Evolutionary conservation across 2,888 invertebrate genomes (phyloP).

Genomic region (Chloromyia formosa): DNA sequence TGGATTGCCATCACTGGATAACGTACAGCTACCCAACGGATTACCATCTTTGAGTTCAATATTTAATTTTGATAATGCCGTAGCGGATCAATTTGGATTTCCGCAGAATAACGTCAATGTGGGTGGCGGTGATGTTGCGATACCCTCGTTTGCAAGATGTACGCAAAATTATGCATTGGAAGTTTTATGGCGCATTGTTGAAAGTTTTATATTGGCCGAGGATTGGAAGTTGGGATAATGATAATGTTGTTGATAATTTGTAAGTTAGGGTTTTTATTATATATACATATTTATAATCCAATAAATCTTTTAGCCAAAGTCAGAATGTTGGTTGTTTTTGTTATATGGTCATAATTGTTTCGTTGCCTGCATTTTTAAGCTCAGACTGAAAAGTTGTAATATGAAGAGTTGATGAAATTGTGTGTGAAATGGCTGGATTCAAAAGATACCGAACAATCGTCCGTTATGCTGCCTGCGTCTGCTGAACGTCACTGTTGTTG

Average conservation of each 20-base stretch:
- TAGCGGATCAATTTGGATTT: slow-evolving; percentile 19
- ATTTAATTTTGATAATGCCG: slow-evolving; percentile 25
- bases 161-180: slow-evolving; percentile 23
- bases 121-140: background rate
- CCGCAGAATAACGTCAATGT: background rate
- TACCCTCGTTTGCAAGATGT: slow-evolving; percentile 4
- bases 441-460: too few species aligned
- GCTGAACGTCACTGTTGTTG: too few species aligned
- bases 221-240: slow-evolving; percentile 13
- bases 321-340: too few species aligned
- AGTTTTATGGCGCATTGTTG: slow-evolving; percentile 18
- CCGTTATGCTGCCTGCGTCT: too few species aligned
- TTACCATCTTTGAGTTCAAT: background rate
- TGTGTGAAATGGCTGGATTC: too few species aligned
- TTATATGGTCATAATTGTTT: too few species aligned
- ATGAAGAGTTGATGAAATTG: too few species aligned
- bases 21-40: background rate
- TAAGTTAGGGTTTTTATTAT: background rate
- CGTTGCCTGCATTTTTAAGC: too few species aligned
- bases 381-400: too few species aligned
- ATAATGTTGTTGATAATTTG: background rate
- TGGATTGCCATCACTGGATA: background rate
- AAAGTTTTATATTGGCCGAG: slow-evolving; percentile 17
- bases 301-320: too few species aligned
- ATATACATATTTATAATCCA: too few species aligned